These are phyloP conservation scores for Melanocharis versteri DNA, from an alignment of 2,113 vertebrate species.

Conservation along the genomic window DNA sequence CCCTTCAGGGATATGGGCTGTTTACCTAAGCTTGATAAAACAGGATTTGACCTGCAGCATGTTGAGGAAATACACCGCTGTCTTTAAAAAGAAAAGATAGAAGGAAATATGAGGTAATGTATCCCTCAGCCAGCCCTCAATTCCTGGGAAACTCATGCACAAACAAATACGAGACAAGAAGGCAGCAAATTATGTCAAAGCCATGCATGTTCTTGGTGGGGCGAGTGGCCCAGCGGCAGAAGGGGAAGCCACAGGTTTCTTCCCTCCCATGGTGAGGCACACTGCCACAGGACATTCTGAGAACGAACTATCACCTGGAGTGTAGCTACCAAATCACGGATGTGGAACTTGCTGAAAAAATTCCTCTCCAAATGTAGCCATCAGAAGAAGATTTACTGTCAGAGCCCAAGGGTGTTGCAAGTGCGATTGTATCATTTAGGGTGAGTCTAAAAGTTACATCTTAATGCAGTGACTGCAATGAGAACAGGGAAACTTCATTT, in stretches of 20 bases:
- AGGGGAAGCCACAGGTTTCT: background rate
- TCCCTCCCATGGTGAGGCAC: background rate
- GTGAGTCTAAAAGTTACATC: background rate
- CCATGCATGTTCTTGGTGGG: background rate
- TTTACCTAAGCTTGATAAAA: background rate
- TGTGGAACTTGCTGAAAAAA: fast-evolving
- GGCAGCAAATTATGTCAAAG: background rate
- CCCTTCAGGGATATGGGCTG: background rate
- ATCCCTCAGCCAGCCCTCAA: background rate
- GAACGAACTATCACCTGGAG: background rate
- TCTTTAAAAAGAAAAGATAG: background rate
- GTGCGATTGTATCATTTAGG: background rate
- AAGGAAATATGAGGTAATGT: background rate
- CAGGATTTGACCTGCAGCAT: background rate
- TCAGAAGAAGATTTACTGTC: background rate
- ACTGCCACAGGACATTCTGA: background rate
- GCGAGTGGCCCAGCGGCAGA: background rate
- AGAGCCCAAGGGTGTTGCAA: background rate
- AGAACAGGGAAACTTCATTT: background rate
- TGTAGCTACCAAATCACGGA: background rate
- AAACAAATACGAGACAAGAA: background rate
- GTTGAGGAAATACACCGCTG: background rate
- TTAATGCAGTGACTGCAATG: background rate
- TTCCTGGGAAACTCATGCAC: background rate
- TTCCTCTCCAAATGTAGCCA: background rate